Evolutionary conservation across 2,797 vertebrate species (phyloP).

Genomic region (Gymnocypris eckloni): DNA sequence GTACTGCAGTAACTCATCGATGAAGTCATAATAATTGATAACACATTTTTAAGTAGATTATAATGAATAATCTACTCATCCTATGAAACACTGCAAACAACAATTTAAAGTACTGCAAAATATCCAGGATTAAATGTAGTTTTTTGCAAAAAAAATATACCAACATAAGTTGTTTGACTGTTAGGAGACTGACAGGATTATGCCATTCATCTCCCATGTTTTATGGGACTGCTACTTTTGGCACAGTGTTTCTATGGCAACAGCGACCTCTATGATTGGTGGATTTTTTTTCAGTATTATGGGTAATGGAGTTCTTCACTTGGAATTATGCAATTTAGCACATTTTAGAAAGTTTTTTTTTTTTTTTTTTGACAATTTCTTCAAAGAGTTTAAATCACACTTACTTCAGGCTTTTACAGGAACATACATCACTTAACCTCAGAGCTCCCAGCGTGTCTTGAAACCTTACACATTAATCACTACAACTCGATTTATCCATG

Average conservation of each 20-base stretch:
- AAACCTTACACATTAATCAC: conserved; percentile 30
- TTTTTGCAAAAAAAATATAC: too few species aligned
- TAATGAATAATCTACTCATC: neutral
- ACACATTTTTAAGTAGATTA: neutral
- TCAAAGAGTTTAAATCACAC: neutral
- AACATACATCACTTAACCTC: conserved; percentile 28
- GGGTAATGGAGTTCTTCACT: conserved; percentile 10
- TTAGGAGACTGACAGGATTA: too few species aligned
- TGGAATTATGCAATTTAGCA: neutral
- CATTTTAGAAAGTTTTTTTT: neutral
- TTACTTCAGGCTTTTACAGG: neutral
- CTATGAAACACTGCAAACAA: neutral
- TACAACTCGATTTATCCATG: conserved; percentile 22
- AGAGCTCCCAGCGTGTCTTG: conserved; percentile 58
- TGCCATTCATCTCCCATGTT: too few species aligned
- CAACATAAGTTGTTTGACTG: too few species aligned
- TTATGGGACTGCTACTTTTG: neutral
- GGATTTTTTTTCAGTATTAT: neutral
- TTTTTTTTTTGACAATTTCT: too few species aligned
- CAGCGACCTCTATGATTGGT: neutral
- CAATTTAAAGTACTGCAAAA: neutral
- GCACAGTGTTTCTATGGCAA: neutral
- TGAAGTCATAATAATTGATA: too few species aligned
- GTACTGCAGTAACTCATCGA: too few species aligned
- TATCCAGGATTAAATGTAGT: neutral